These are phyloP conservation scores for Pogoniulus pusillus DNA, from an alignment of 2,797 vertebrate genomes.

Conservation along the genomic window DNA sequence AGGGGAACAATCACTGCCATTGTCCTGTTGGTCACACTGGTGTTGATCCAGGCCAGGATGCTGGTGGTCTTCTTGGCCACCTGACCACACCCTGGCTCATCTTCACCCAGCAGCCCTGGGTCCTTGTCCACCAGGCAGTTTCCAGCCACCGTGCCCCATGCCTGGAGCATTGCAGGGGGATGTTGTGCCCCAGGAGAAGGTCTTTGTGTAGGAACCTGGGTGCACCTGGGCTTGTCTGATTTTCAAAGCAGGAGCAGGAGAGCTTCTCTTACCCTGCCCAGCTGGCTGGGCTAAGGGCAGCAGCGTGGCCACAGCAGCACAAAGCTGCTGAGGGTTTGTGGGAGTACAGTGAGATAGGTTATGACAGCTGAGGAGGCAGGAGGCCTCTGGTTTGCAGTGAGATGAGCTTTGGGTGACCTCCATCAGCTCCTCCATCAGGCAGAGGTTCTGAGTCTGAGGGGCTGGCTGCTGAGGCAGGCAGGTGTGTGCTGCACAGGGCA, in stretches of 20 bases:
- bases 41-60: no score
- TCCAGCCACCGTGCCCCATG: no score
- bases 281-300: neutral
- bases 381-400: neutral
- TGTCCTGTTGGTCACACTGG: no score
- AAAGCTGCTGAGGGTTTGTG: neutral
- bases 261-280: neutral
- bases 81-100: no score
- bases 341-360: neutral
- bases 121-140: no score
- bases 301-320: neutral
- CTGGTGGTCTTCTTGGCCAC: no score
- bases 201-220: neutral
- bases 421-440: neutral
- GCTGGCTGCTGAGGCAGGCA: no score
- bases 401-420: neutral
- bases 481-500: no score
- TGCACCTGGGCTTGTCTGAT: neutral
- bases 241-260: neutral
- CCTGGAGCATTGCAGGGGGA: no score
- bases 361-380: neutral
- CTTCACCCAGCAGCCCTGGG: no score
- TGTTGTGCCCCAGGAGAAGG: neutral
- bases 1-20: no score
- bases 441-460: neutral